phyloP scores from a whole-genome alignment of 2,888 invertebrate species.

The Liodrosophila aerea region DNA sequence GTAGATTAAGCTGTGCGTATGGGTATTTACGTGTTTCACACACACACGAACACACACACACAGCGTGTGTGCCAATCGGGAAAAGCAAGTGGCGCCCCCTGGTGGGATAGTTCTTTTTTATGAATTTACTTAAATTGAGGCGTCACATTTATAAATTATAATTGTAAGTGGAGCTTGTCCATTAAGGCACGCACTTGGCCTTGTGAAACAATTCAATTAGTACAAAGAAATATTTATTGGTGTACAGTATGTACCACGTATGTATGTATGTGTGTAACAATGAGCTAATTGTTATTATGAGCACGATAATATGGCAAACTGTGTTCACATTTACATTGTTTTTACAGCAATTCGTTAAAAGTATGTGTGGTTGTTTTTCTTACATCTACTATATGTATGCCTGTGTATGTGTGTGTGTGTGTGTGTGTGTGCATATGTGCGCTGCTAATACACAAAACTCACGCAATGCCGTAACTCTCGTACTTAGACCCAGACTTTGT shows the following conservation, averaged over 20 bases:
- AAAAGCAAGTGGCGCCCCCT: no score
- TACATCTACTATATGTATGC: constrained; percentile 8
- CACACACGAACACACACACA: no score
- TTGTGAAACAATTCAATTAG: constrained; percentile 11
- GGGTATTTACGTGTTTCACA: no score
- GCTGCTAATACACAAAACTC: constrained; percentile 60
- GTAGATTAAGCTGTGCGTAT: no score
- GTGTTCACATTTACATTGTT: constrained; percentile 15
- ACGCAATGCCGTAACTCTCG: constrained; percentile 59
- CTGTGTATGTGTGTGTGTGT: constrained; percentile 10
- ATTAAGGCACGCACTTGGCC: constrained; percentile 1
- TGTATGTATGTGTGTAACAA: constrained; percentile 29
- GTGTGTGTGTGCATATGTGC: constrained; percentile 8
- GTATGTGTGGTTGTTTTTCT: constrained; percentile 14
- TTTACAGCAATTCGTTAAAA: constrained; percentile 39
- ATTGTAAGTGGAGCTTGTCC: neutral
- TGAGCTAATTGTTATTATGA: constrained; percentile 51
- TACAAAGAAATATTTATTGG: constrained; percentile 50
- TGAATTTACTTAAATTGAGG: neutral
- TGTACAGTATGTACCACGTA: constrained; percentile 22
- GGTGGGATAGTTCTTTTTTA: no score
- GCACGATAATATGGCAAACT: constrained; percentile 37
- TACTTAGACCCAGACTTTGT: constrained; percentile 62
- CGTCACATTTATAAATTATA: neutral
- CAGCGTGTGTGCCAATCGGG: no score